Evolutionary conservation across 2,113 vertebrate genomes (phyloP), one percentile per base, ranked within the genome.

Genomic region (Psephotus haematonotus): DNA sequence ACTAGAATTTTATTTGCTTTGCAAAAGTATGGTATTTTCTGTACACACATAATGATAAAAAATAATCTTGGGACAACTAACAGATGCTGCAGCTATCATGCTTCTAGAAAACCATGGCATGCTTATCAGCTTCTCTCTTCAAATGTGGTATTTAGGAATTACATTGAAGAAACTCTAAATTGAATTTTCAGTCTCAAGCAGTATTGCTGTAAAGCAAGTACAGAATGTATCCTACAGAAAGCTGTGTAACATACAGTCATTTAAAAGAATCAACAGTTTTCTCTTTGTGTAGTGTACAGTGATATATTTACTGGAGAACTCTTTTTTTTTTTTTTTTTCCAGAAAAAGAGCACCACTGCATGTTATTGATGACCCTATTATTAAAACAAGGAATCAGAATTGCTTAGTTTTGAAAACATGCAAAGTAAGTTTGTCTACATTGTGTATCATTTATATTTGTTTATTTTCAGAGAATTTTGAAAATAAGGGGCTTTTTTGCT

Each of bases 11-110:
- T 80, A 81, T 89, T 59, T 93, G 44, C 39, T 62, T 97, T 96
- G 50, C 60, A 70, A 94, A 92, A 92, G 60, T 68, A 70, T 2
- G 52, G 37, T n/a, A 70, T 81, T 92, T 92, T 95, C 97, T 86
- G 25, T 92, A 83, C 18, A 81, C 18, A 71, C 28, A 69, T 13
- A 93, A 89, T 85, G 62, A 91, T 86, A 57, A 95, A 94, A 82
- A 92, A 49, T 75, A 87, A 81, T 93, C 44, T 68, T 59, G 50
- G 44, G 50, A 95, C 55, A 95, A 39, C 31, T 92, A 96, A 78
- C 82, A 96, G 83, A 96, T 97, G 87, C 25, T 94, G 47, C 79
- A 92, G 17, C 28, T 90, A 49, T 86, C 12, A 46, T 53, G 65
- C 29, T 65, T 96, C 62, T 90, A 75, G 74, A 82, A 95, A 90